Conservation (phyloP, 2,113 vertebrate species). For the Cariama cristata region DNA sequence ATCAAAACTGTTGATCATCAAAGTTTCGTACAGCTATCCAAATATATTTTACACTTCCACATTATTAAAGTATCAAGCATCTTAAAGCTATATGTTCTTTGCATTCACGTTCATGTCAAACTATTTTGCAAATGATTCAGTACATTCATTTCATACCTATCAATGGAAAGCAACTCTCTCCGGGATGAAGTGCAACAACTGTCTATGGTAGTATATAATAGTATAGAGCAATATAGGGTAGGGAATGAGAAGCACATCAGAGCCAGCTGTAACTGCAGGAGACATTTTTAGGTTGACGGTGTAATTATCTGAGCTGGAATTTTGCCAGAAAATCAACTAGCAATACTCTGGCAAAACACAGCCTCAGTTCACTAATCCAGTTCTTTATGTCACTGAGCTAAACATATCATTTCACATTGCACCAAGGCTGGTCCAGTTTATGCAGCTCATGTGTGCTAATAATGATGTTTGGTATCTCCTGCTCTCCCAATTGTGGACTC, state of each 20-base stretch:
- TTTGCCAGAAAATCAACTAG: conserved; percentile 29
- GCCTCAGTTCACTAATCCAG: conserved; percentile 19
- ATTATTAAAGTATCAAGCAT: neutral
- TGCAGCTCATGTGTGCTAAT: neutral
- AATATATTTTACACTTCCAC: neutral
- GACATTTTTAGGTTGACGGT: neutral
- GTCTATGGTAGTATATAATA: neutral
- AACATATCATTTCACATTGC: neutral
- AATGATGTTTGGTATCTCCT: neutral
- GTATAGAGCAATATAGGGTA: neutral
- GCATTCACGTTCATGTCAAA: neutral
- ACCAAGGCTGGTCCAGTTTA: neutral
- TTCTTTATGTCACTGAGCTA: neutral
- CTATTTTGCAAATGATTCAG: neutral
- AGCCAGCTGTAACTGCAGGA: neutral
- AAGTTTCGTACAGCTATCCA: neutral
- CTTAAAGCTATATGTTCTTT: neutral
- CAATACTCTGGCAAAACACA: neutral
- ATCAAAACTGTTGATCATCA: neutral
- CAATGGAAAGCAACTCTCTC: neutral
- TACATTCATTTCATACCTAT: neutral
- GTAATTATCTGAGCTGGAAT: conserved; percentile 41
- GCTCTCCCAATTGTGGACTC: neutral
- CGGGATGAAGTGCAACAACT: neutral
- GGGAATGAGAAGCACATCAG: neutral